These are phyloP conservation scores for Anthophora plumipes DNA, from an alignment of 2,888 invertebrate species.

Conservation along the genomic window DNA sequence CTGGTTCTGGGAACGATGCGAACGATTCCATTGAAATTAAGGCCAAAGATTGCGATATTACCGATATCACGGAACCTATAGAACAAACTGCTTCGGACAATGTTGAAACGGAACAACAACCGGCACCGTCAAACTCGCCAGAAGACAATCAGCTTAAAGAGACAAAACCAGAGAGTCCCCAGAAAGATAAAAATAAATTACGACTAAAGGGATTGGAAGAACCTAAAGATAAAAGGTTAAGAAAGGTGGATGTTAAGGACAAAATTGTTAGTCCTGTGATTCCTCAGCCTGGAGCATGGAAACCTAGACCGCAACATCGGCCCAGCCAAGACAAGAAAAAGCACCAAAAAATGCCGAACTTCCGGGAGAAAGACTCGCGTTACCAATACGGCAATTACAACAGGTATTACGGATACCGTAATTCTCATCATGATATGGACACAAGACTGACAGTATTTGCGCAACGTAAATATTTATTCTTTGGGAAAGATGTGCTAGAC, in stretches of 20 bases:
- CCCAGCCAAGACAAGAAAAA: conserved; percentile 84
- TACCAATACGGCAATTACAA: conserved; percentile 99
- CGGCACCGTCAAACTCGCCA: conserved; percentile 31
- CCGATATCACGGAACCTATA: conserved; percentile 40
- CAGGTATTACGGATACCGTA: conserved; percentile 97
- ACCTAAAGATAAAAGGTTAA: conserved; percentile 82
- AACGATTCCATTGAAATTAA: conserved; percentile 85
- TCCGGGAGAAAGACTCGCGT: conserved; percentile 90
- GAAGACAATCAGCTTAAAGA: conserved; percentile 63
- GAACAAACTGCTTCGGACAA: conserved; percentile 37
- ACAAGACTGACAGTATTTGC: conserved; percentile 93
- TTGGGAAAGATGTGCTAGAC: conserved; percentile 96
- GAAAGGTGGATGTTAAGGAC: conserved; percentile 91
- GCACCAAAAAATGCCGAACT: conserved; percentile 85
- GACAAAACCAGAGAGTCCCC: conserved; percentile 70
- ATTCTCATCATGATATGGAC: conserved; percentile 93
- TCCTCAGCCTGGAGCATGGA: conserved; percentile 95
- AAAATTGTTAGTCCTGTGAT: conserved; percentile 97
- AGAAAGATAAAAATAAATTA: conserved; percentile 78
- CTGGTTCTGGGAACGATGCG: conserved; percentile 85
- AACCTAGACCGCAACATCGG: conserved; percentile 86
- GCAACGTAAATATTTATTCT: conserved; percentile 92
- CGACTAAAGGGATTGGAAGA: conserved; percentile 81
- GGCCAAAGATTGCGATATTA: conserved; percentile 73
- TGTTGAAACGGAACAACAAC: conserved; percentile 32